A percentile compares a stretch with the other conserved stretches of the same genome.
phyloP scores from a whole-genome alignment of 2,797 vertebrate species.

The Erpetoichthys calabaricus region DNA sequence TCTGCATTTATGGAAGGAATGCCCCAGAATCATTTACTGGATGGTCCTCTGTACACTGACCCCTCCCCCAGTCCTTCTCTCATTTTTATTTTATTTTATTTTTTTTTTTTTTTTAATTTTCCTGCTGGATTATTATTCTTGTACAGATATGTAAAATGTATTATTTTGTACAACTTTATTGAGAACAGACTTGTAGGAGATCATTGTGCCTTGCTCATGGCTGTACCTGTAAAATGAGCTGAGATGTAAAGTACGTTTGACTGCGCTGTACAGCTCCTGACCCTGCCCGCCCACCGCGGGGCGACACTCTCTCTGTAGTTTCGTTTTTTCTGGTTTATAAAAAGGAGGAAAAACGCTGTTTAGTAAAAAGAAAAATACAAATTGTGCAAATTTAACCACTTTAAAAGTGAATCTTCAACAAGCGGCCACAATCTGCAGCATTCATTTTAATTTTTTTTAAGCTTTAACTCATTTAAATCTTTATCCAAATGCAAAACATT shows the following conservation, averaged over 20 bases:
- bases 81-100: conserved; percentile 38
- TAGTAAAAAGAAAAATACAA: conserved; percentile 46
- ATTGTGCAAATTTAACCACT: conserved; percentile 71
- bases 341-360: conserved; percentile 69
- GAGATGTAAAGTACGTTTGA: conserved; percentile 75
- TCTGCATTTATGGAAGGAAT: too few species aligned
- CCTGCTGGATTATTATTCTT: conserved; percentile 94
- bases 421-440: conserved; percentile 54
- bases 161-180: conserved; percentile 98
- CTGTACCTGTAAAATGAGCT: conserved; percentile 85
- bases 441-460: conserved; percentile 54
- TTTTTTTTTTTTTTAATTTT: conserved; percentile 42
- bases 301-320: conserved; percentile 66
- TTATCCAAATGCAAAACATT: conserved; percentile 75
- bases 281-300: conserved; percentile 48
- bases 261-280: conserved; percentile 81
- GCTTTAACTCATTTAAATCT: conserved; percentile 71
- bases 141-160: conserved; percentile 97
- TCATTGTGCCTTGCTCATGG: conserved; percentile 94
- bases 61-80: conserved; percentile 40
- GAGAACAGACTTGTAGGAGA: conserved; percentile 79
- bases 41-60: conserved; percentile 37
- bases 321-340: conserved; percentile 61
- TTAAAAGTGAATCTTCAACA: conserved; percentile 57
- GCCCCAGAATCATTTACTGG: conserved; percentile 34